These are phyloP conservation scores for Brachycybe producta DNA, from an alignment of 2,888 invertebrate genomes.

Conservation along the genomic window DNA sequence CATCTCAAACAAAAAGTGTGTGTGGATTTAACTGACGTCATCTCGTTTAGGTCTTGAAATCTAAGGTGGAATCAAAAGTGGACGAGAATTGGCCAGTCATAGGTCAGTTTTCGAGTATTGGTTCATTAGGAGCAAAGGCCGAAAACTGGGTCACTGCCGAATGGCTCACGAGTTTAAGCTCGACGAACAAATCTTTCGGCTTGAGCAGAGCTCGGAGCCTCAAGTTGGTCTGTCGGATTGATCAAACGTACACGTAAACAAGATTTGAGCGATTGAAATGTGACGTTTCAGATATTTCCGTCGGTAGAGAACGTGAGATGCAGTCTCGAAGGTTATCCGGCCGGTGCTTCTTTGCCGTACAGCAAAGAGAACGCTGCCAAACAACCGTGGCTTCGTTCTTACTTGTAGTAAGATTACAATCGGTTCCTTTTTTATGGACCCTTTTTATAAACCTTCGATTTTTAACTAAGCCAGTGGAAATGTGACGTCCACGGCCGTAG, in stretches of 20 bases:
- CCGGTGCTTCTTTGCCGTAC: slow-evolving; percentile 84
- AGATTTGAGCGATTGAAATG: neutral
- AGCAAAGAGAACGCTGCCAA: slow-evolving; percentile 58
- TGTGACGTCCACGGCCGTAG: slow-evolving; percentile 54
- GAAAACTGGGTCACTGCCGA: slow-evolving; percentile 23
- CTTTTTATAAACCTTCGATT: no score
- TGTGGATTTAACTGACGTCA: no score
- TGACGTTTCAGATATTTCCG: slow-evolving; percentile 48
- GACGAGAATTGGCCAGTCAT: slow-evolving; percentile 53
- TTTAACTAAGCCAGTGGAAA: slow-evolving; percentile 51
- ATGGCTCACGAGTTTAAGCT: slow-evolving; percentile 23
- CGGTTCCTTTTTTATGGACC: no score
- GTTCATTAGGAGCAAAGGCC: slow-evolving; percentile 51
- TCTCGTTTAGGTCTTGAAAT: slow-evolving; percentile 8
- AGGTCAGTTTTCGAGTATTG: slow-evolving; percentile 83
- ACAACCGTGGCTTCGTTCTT: slow-evolving; percentile 66
- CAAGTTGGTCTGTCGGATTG: slow-evolving; percentile 18
- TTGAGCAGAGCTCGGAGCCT: slow-evolving; percentile 2
- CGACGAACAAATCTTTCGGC: slow-evolving; percentile 13
- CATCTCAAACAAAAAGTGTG: neutral
- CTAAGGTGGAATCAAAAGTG: slow-evolving; percentile 24
- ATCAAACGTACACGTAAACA: neutral
- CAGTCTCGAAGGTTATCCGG: slow-evolving; percentile 70
- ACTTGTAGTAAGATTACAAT: slow-evolving; percentile 51
- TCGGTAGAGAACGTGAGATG: slow-evolving; percentile 65